These are phyloP conservation scores for Perca fluviatilis DNA, from an alignment of 2,113 vertebrate genomes.

Conservation along the genomic window DNA sequence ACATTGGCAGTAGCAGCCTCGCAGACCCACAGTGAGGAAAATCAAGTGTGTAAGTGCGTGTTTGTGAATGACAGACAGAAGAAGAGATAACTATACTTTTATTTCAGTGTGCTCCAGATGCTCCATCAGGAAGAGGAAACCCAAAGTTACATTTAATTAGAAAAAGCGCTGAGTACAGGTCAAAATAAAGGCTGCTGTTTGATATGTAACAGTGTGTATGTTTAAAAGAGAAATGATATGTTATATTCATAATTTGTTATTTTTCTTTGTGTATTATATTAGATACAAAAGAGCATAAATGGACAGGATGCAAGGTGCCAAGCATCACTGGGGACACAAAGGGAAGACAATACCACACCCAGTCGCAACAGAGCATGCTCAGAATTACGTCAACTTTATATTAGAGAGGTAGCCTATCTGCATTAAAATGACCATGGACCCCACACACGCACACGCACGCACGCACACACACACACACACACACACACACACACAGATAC, in stretches of 20 bases:
- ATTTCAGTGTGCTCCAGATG: slow-evolving; percentile 7
- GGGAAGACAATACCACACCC: slow-evolving; percentile 63
- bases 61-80: slow-evolving; percentile 21
- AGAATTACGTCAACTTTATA: slow-evolving; percentile 70
- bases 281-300: neutral
- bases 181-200: slow-evolving; percentile 9
- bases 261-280: neutral
- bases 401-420: slow-evolving; percentile 35
- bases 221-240: slow-evolving; percentile 6
- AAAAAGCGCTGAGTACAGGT: slow-evolving; percentile 2
- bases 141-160: slow-evolving; percentile 7
- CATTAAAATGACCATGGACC: slow-evolving; percentile 48
- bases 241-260: neutral
- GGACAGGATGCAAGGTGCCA: slow-evolving; percentile 6
- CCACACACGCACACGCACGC: slow-evolving; percentile 5
- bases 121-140: slow-evolving; percentile 13
- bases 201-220: neutral
- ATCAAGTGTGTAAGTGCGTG: neutral
- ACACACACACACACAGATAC: neutral
- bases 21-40: slow-evolving; percentile 14
- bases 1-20: slow-evolving; percentile 9
- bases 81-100: neutral
- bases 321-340: slow-evolving; percentile 34
- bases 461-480: neutral
- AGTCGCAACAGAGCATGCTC: slow-evolving; percentile 69